These are phyloP conservation scores for Entomobrya multifasciata DNA, from an alignment of 2,888 invertebrate species.

Conservation along the genomic window DNA sequence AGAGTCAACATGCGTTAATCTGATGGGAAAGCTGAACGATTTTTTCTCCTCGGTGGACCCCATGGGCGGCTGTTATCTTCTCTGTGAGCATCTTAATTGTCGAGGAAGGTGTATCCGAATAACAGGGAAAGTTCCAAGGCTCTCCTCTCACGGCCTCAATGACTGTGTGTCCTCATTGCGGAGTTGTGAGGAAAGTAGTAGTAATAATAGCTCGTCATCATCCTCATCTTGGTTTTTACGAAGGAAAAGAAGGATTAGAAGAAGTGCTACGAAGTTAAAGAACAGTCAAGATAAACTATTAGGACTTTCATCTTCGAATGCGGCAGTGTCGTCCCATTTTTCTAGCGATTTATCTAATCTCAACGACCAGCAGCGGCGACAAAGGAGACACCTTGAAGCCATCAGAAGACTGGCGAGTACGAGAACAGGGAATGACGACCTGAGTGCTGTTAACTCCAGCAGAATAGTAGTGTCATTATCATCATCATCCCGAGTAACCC, in stretches of 20 bases:
- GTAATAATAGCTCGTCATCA: not conserved
- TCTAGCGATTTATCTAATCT: constrained; percentile 10
- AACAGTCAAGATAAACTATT: not conserved
- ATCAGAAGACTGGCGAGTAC: no score
- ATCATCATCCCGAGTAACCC: not conserved
- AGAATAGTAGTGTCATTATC: not conserved
- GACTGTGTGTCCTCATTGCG: constrained; percentile 69
- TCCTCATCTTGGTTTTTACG: not conserved
- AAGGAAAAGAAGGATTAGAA: constrained; percentile 1
- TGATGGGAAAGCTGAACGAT: constrained; percentile 71
- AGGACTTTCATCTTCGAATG: no score
- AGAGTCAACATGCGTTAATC: constrained; percentile 66
- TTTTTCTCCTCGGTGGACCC: constrained; percentile 72
- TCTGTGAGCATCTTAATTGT: constrained; percentile 70
- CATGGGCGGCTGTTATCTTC: constrained; percentile 57
- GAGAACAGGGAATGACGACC: not conserved
- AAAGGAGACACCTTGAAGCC: no score
- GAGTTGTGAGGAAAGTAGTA: constrained; percentile 21
- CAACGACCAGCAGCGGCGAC: not conserved
- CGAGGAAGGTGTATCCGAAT: constrained; percentile 61
- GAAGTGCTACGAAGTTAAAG: not conserved
- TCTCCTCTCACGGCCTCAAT: constrained; percentile 54
- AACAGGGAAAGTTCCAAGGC: constrained; percentile 36
- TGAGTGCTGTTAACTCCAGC: not conserved
- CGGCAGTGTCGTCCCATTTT: not conserved